Conservation (phyloP, 1,140 invertebrate species). For the Telenomus remus region DNA sequence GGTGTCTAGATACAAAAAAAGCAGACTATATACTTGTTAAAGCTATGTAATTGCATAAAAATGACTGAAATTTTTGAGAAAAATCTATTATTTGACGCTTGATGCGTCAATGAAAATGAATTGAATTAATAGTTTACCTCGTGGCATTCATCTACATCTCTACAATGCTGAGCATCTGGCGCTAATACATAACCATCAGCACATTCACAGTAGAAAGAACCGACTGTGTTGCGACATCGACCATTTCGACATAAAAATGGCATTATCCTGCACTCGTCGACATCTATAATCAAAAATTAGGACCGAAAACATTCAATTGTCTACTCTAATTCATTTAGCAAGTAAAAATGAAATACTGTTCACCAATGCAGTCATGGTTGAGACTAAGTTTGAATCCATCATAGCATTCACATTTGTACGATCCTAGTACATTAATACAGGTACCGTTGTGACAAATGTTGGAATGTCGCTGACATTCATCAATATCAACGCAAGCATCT, state of each 20-base stretch:
- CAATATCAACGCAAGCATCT: constrained; percentile 87
- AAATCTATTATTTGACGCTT: too few species aligned
- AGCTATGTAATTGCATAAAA: constrained; percentile 10
- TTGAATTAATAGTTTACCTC: constrained; percentile 72
- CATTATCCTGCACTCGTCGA: constrained; percentile 89
- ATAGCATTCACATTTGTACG: constrained; percentile 82
- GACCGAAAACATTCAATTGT: too few species aligned
- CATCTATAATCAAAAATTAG: constrained; percentile 80
- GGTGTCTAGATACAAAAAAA: constrained; percentile 74
- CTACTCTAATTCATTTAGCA: too few species aligned
- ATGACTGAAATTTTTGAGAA: background rate
- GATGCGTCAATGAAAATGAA: too few species aligned
- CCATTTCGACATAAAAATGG: constrained; percentile 88
- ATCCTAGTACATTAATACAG: constrained; percentile 87
- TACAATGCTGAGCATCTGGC: constrained; percentile 81
- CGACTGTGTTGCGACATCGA: constrained; percentile 85
- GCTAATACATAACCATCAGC: constrained; percentile 84
- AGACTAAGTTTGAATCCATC: constrained; percentile 84
- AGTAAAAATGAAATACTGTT: constrained; percentile 53
- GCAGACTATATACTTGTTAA: too few species aligned
- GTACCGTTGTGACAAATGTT: constrained; percentile 85
- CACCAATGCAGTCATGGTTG: constrained; percentile 90
- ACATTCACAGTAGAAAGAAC: constrained; percentile 90
- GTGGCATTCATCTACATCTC: constrained; percentile 82
- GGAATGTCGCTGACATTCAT: constrained; percentile 86